Percentiles rank a stretch among this genome's conserved stretches.
Conservation (phyloP, 1,140 invertebrate species). For the Gonatopus flavifemur region DNA sequence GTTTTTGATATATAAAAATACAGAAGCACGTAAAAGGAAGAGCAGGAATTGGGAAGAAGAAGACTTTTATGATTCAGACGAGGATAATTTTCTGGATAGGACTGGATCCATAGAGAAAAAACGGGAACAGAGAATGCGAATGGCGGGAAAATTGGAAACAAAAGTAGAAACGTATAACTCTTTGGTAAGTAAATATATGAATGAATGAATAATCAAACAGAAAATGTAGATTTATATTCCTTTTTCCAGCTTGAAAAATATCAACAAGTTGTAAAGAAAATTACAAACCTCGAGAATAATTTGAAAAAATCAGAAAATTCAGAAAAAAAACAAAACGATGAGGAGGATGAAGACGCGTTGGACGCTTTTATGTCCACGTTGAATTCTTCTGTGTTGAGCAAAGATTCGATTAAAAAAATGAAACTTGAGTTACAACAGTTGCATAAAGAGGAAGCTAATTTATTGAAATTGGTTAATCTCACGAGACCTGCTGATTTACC, state of each 20-base stretch:
- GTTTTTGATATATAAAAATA: constrained; percentile 20
- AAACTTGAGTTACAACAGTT: constrained; percentile 66
- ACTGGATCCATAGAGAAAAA: constrained; percentile 92
- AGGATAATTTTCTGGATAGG: constrained; percentile 93
- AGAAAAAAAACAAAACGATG: constrained; percentile 8
- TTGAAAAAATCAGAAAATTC: constrained; percentile 57
- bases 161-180: constrained; percentile 78
- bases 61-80: constrained; percentile 96
- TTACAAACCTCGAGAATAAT: constrained; percentile 62
- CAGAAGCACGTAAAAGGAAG: constrained; percentile 71
- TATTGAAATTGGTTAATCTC: constrained; percentile 75
- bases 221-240: constrained; percentile 5
- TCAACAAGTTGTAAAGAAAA: constrained; percentile 60
- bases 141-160: constrained; percentile 63
- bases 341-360: constrained; percentile 63
- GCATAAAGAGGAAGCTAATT: constrained; percentile 68
- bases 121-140: constrained; percentile 74
- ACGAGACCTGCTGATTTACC: constrained; percentile 74
- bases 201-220: not conserved
- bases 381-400: constrained; percentile 49
- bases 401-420: constrained; percentile 49
- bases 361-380: constrained; percentile 76
- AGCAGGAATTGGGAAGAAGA: constrained; percentile 81
- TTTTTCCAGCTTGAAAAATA: constrained; percentile 70
- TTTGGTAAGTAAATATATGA: constrained; percentile 62